phyloP scores from a whole-genome alignment of 2,113 vertebrate species.

The Thamnophis sirtalis region DNA sequence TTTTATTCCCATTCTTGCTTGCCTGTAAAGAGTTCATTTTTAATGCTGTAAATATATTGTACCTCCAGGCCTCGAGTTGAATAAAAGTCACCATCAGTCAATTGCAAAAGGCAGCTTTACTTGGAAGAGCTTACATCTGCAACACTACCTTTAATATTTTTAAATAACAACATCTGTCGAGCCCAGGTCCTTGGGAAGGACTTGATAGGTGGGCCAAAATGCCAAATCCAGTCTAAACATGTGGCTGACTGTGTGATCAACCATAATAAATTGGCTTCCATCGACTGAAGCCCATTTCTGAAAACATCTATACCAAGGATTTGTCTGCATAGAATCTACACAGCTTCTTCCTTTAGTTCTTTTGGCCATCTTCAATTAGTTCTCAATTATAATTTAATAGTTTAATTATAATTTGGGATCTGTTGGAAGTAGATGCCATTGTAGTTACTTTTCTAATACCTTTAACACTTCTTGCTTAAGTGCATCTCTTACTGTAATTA shows the following conservation, averaged over 20 bases:
- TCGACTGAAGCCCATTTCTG: not conserved
- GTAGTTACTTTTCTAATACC: not conserved
- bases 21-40: not conserved
- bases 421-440: not conserved
- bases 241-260: not conserved
- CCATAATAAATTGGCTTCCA: not conserved
- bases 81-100: not conserved
- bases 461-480: not conserved
- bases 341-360: not conserved
- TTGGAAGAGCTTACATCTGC: not conserved
- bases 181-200: not conserved
- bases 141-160: not conserved
- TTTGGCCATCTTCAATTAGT: not conserved
- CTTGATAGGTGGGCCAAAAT: not conserved
- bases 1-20: not conserved
- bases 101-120: not conserved
- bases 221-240: not conserved
- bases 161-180: not conserved
- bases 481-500: not conserved
- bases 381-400: too few relatives aligned
- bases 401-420: not conserved
- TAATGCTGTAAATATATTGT: not conserved
- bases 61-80: not conserved
- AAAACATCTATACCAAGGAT: not conserved
- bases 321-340: not conserved